phyloP scores from a whole-genome alignment of 2,113 vertebrate genomes.

The Chloebia gouldiae region DNA sequence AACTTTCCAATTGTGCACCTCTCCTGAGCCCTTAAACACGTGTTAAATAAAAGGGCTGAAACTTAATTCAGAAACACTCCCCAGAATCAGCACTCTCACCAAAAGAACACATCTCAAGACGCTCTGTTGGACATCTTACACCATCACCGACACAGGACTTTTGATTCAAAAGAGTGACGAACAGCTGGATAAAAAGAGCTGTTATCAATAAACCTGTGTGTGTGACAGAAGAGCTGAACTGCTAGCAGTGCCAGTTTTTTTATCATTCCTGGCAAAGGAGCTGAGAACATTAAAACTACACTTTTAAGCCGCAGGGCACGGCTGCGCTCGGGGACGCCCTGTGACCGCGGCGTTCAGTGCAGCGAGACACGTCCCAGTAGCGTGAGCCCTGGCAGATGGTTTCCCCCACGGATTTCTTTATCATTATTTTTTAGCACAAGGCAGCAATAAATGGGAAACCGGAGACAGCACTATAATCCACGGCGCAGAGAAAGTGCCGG shows the following conservation, averaged over 20 bases:
- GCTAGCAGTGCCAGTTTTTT: not conserved
- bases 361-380: not conserved
- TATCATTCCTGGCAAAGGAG: not conserved
- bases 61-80: not conserved
- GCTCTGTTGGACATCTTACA: not conserved
- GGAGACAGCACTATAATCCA: not conserved
- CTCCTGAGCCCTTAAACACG: not conserved
- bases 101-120: accelerated
- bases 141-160: not conserved
- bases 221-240: not conserved
- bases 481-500: not conserved
- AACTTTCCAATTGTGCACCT: not conserved
- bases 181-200: not conserved
- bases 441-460: not conserved
- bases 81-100: accelerated
- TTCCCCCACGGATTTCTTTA: not conserved
- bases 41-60: not conserved
- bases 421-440: not conserved
- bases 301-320: conserved; percentile 8
- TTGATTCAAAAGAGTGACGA: not conserved
- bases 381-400: not conserved
- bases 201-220: accelerated
- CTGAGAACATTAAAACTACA: conserved; percentile 29
- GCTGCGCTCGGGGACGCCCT: not conserved
- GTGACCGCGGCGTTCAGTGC: not conserved